phyloP scores from a whole-genome alignment of 2,888 invertebrate species.

The Epistrophe eligans region DNA sequence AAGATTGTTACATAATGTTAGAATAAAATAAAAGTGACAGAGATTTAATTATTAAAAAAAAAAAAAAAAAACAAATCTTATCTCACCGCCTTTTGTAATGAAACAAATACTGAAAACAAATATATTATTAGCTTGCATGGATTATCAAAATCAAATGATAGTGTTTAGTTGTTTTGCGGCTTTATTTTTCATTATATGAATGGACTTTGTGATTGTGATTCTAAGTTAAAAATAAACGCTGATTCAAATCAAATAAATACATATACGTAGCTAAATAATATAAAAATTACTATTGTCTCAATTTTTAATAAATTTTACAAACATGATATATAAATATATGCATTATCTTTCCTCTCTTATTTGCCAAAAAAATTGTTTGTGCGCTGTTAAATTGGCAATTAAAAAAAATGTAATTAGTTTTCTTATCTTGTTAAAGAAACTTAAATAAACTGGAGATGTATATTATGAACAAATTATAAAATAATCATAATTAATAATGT shows the following conservation, averaged over 20 bases:
- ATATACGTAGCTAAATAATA: neutral
- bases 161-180: slow-evolving; percentile 47
- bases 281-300: slow-evolving; percentile 24
- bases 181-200: slow-evolving; percentile 19
- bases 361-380: neutral
- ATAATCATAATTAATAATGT: too few species aligned
- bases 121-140: neutral
- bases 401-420: too few species aligned
- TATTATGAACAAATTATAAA: too few species aligned
- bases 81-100: slow-evolving; percentile 30
- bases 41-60: neutral
- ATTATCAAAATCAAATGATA: slow-evolving; percentile 56
- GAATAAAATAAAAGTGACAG: neutral
- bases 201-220: slow-evolving; percentile 29
- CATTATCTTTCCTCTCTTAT: neutral
- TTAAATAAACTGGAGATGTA: too few species aligned
- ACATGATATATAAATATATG: neutral
- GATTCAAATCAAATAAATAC: slow-evolving; percentile 32
- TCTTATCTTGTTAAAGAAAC: too few species aligned
- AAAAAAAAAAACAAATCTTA: neutral
- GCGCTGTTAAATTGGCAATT: neutral
- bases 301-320: neutral
- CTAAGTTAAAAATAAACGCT: slow-evolving; percentile 23
- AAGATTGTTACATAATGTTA: slow-evolving; percentile 53
- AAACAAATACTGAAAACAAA: slow-evolving; percentile 5